Evolutionary conservation across 2,113 vertebrate genomes (phyloP).

Genomic region (Gambusia holbrooki): DNA sequence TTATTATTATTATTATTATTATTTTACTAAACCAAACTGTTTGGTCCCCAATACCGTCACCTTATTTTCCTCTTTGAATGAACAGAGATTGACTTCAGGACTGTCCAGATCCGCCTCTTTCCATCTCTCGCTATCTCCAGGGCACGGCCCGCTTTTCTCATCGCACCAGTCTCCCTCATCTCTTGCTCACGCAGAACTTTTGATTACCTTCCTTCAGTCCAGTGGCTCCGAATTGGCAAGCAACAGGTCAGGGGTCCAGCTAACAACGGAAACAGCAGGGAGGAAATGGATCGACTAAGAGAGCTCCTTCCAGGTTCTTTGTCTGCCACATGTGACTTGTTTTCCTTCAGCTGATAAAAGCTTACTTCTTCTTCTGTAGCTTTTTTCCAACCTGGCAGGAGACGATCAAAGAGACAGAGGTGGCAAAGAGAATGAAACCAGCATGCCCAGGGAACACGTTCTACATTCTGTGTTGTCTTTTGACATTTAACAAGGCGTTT

Average conservation of each 20-base stretch:
- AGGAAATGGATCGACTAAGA: slow-evolving; percentile 19
- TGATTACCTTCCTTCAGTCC: slow-evolving; percentile 63
- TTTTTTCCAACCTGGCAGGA: slow-evolving; percentile 32
- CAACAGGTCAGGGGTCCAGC: slow-evolving; percentile 42
- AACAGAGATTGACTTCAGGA: slow-evolving; percentile 59
- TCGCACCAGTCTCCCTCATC: slow-evolving; percentile 19
- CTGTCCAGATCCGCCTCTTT: slow-evolving; percentile 47
- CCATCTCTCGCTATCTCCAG: slow-evolving; percentile 34
- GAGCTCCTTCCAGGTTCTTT: slow-evolving; percentile 33
- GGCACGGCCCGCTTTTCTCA: slow-evolving; percentile 18
- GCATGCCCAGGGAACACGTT: not conserved
- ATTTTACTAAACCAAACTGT: slow-evolving; percentile 2
- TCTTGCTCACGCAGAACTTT: slow-evolving; percentile 32
- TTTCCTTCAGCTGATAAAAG: slow-evolving; percentile 48
- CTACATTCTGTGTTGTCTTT: not conserved
- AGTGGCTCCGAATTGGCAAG: slow-evolving; percentile 44
- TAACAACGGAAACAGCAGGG: slow-evolving; percentile 39
- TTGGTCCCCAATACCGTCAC: not conserved
- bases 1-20: not conserved
- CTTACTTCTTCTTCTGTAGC: slow-evolving; percentile 50
- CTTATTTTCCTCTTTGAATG: slow-evolving; percentile 34
- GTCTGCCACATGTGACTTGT: slow-evolving; percentile 30
- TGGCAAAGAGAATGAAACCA: slow-evolving; percentile 21
- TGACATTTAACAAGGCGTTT: slow-evolving; percentile 6
- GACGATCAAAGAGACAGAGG: slow-evolving; percentile 37